Evolutionary conservation across 1,140 invertebrate genomes (phyloP), one percentile per base, ranked within the genome.

Genomic region (Anoplolepis gracilipes): DNA sequence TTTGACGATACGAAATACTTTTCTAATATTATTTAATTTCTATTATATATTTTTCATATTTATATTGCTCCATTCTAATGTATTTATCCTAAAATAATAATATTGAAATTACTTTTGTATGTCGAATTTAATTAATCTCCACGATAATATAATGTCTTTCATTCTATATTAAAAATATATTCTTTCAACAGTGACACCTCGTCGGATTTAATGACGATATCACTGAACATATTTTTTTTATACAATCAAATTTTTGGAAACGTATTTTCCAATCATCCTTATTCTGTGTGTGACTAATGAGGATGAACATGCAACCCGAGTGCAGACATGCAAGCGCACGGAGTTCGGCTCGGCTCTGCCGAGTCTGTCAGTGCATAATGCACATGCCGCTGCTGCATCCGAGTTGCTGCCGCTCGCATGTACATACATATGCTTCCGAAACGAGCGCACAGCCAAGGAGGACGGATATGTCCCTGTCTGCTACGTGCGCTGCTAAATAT

Each of bases 401-500:
- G 67, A 65, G 77, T 42, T 49, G 16, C 46, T 1, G 22, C 42
- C 13, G 46, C 39, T 62, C 65, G 53, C 67, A 42, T n/a, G 19
- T 65, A 61, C 59, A 57, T 64, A 46, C 57, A 53, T 25, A 19
- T 0, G 10, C 65, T 19, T 7, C 61, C 57, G 78, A 73, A 39
- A 55, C 65, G 49, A 33, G 65, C 11, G 19, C 39, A 5, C 25
- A 42, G 33, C 36, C 53, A 8, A 25, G 67, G 25, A 30, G 78
- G 25, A 82, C 72, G 78, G 28, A 82, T 59, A 57, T 30, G 46
- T 59, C 78, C 67, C 39, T 36, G 78, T 82, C 67, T 30, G 69
- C 67, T 82, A 53, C 84, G 75, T 77, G 64, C 42, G 42, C 76
- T 39, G 84, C 84, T 61, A 70, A 85, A 79, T 82, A 82, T 82